Evolutionary conservation across 2,797 vertebrate genomes (phyloP).

Genomic region (Brachyalestes nurse): DNA sequence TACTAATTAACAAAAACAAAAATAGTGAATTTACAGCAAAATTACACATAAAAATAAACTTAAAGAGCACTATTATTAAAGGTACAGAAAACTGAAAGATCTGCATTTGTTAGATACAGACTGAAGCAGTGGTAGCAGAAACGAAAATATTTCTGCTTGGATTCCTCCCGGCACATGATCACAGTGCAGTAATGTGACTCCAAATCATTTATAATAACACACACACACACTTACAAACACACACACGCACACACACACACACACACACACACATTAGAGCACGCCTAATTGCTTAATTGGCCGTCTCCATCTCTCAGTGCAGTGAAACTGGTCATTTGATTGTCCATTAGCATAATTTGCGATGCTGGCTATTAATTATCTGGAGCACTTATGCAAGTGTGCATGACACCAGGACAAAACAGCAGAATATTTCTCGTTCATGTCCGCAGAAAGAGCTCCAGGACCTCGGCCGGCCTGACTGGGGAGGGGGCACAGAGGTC

Average conservation of each 20-base stretch:
- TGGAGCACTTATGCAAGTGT: slow-evolving; percentile 14
- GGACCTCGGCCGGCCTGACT: background rate
- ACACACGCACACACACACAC: background rate
- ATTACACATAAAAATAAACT: too few relatives aligned
- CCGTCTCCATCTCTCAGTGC: slow-evolving; percentile 37
- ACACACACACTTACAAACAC: too few relatives aligned
- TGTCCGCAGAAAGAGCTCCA: background rate
- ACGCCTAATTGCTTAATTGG: slow-evolving; percentile 45
- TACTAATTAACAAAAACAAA: too few relatives aligned
- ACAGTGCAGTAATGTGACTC: background rate
- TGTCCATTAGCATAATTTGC: slow-evolving; percentile 48
- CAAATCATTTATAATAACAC: background rate
- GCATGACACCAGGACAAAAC: background rate
- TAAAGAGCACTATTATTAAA: too few relatives aligned
- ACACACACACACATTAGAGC: slow-evolving; percentile 2
- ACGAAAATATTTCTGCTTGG: background rate
- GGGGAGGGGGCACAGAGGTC: background rate
- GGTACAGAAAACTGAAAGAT: too few relatives aligned
- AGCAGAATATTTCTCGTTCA: background rate
- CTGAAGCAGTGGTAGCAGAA: background rate
- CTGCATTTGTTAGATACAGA: too few relatives aligned
- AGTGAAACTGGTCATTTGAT: slow-evolving; percentile 52
- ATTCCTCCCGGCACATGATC: background rate
- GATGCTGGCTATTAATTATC: slow-evolving; percentile 41
- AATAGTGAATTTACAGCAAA: too few relatives aligned